Conservation (phyloP, 2,888 invertebrate species). For the Microplitis deprimator region DNA sequence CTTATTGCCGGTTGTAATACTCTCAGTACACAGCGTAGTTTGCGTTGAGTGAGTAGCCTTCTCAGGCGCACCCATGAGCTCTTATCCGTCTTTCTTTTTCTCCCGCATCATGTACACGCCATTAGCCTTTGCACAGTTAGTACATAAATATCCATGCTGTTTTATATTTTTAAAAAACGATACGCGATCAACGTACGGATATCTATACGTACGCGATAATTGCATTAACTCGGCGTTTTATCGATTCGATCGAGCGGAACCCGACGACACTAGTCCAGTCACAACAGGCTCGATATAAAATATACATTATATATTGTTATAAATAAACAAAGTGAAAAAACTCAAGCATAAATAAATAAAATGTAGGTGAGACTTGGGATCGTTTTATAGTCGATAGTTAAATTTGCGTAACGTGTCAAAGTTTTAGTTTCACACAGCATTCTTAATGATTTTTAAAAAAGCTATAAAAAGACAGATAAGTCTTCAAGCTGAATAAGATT, state of each 20-base stretch:
- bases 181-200: constrained; percentile 17
- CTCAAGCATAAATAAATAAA: not conserved
- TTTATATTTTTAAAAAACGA: constrained; percentile 8
- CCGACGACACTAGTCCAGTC: constrained; percentile 28
- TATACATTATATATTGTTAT: not conserved
- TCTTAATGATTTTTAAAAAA: not conserved
- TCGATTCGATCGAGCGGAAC: constrained; percentile 32
- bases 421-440: constrained; percentile 29
- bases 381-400: not conserved
- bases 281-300: constrained; percentile 9
- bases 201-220: constrained; percentile 50
- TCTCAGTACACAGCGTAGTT: not conserved
- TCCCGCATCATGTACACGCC: not conserved
- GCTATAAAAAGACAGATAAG: constrained; percentile 18
- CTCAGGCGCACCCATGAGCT: not conserved
- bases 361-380: not conserved
- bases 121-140: constrained; percentile 21
- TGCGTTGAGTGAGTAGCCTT: not conserved
- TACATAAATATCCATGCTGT: constrained; percentile 30
- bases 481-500: not conserved
- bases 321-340: not conserved
- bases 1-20: not conserved
- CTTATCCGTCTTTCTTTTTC: not conserved
- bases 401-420: constrained; percentile 25
- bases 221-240: constrained; percentile 48